phyloP scores from a whole-genome alignment of 2,888 invertebrate genomes.

The Diploptera punctata region DNA sequence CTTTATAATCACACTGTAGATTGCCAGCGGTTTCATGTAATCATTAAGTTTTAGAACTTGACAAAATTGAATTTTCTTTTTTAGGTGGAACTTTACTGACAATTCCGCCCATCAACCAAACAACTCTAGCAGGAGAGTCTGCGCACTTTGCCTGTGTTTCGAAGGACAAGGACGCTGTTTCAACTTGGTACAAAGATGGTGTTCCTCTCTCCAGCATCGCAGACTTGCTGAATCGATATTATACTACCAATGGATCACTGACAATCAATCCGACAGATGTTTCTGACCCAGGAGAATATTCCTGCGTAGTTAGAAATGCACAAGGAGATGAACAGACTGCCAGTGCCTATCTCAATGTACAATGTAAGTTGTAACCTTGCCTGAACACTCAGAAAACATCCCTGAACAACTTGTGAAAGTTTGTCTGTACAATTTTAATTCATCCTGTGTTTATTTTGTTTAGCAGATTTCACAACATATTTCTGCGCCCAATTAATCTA shows the following conservation, averaged over 20 bases:
- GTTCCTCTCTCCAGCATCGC: conserved; percentile 64
- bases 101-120: conserved; percentile 87
- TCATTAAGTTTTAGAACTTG: too few species aligned
- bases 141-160: conserved; percentile 84
- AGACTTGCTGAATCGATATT: conserved; percentile 67
- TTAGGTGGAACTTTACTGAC: conserved; percentile 87
- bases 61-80: conserved; percentile 49
- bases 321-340: conserved; percentile 80
- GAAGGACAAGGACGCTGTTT: conserved; percentile 69
- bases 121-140: conserved; percentile 82
- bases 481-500: too few species aligned
- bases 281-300: conserved; percentile 86
- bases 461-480: too few species aligned
- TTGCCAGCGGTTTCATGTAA: too few species aligned
- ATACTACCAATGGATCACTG: conserved; percentile 78
- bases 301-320: conserved; percentile 80
- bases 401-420: too few species aligned
- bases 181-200: conserved; percentile 71
- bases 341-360: conserved; percentile 87
- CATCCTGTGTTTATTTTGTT: too few species aligned
- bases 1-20: too few species aligned
- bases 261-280: conserved; percentile 78
- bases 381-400: too few species aligned
- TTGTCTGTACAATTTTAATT: too few species aligned
- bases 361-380: conserved; percentile 91